Base-by-base conservation (phyloP, 2,888 invertebrate species). In the Acrobasis suavella region DNA sequence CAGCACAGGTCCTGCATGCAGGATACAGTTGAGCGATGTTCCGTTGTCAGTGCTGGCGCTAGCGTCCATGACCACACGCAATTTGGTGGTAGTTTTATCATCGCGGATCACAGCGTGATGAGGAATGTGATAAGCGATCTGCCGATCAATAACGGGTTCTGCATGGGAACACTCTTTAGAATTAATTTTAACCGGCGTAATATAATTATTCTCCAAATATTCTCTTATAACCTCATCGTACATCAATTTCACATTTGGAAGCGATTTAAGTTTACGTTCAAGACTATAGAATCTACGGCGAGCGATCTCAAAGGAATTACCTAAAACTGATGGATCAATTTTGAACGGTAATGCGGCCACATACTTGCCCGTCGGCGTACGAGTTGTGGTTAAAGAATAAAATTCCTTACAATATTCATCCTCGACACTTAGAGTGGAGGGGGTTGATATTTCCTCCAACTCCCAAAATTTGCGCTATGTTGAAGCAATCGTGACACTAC, bases 21-120 rank as follows among this genome's bases (percentile, higher is more conserved):
- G n/a, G 14, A 50, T 46, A 15, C 37, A 56, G 37, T 62, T 62
- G 9, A 62, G 39, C 32, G 62, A 62, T 9, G 39, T 39, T 7
- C 39, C 39, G 39, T 39, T 39, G 8, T 39, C 39, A 2, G 39
- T 39, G 14, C 38, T 1, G 12, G 22, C 42, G 12, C 51, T 39
- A 16, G 54, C 61, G 22, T 61, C 55, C 16, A 54, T 46, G 2
- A 61, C 61, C 14, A 61, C 61, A 9, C 54, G 61, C 12, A 54
- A n/a, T 50, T 50, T 50, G 16, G 50, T 50, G 50, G 50, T 50
- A 2, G 16, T 9, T 16, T 50, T 50, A 50, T 50, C 50, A 7
- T 50, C 50, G 3, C 50, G 50, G 8, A 50, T n/a, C 50, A 50
- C 17, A 12, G 37, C 16, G 15, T 38, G 42, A 37, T 38, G 51